These are phyloP conservation scores for Diaphora mendica DNA, from an alignment of 2,888 invertebrate genomes.

Conservation along the genomic window DNA sequence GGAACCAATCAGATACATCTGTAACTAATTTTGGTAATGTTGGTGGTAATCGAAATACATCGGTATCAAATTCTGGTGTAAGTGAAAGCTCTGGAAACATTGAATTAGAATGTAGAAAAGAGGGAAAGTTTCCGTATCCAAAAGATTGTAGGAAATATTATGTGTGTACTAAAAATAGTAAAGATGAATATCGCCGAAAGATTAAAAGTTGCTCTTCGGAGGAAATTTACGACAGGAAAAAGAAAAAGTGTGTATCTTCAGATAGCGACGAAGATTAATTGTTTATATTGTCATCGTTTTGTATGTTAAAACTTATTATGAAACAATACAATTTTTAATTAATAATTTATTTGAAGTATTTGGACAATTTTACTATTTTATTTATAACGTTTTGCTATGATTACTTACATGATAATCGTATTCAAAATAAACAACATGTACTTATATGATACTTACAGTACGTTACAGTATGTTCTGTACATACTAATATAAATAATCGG, in stretches of 20 bases:
- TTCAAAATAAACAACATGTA: too few relatives aligned
- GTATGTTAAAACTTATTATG: neutral
- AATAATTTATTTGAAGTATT: neutral
- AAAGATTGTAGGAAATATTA: slow-evolving; percentile 79
- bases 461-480: too few relatives aligned
- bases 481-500: too few relatives aligned
- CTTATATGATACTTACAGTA: too few relatives aligned
- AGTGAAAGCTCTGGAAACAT: slow-evolving; percentile 24
- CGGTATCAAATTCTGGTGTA: slow-evolving; percentile 27
- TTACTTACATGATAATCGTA: too few relatives aligned
- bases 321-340: neutral
- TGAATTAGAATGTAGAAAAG: slow-evolving; percentile 51
- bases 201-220: slow-evolving; percentile 76
- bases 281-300: neutral
- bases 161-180: slow-evolving; percentile 68
- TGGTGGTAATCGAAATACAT: slow-evolving; percentile 50
- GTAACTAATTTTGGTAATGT: slow-evolving; percentile 42
- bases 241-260: slow-evolving; percentile 69
- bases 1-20: slow-evolving; percentile 29
- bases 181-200: slow-evolving; percentile 62
- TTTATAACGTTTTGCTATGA: neutral
- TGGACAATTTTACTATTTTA: neutral
- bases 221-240: slow-evolving; percentile 74
- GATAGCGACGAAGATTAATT: slow-evolving; percentile 67
- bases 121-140: slow-evolving; percentile 58